Conservation (phyloP, 2,113 vertebrate species). For the Chloebia gouldiae region DNA sequence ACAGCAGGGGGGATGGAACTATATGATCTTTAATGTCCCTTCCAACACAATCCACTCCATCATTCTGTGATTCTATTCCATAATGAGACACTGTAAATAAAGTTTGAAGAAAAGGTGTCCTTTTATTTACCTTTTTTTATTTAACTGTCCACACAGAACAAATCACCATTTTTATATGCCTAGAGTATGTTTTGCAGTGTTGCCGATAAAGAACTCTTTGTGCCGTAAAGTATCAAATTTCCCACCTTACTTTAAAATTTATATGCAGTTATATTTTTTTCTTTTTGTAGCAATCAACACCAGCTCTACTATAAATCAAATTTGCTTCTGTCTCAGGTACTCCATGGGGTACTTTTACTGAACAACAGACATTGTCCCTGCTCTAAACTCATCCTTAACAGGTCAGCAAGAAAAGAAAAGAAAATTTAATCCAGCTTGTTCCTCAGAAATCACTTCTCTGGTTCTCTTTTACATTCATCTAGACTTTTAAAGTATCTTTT, state of each 20-base stretch:
- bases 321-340: not conserved
- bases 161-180: not conserved
- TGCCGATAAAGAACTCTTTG: not conserved
- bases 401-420: not conserved
- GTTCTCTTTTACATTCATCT: not conserved
- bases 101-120: not conserved
- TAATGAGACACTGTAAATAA: not conserved
- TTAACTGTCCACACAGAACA: not conserved
- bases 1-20: fast-evolving
- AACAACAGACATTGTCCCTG: not conserved
- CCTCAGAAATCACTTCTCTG: not conserved
- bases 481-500: not conserved
- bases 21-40: not conserved
- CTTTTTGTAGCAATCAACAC: not conserved
- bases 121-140: not conserved
- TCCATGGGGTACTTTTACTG: no score
- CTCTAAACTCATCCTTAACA: not conserved
- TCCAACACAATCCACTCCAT: not conserved
- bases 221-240: not conserved
- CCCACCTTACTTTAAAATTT: not conserved
- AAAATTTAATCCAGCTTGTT: not conserved
- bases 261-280: not conserved
- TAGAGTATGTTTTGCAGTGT: not conserved
- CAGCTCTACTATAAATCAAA: not conserved
- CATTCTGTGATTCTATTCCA: not conserved